A percentile compares a stretch with the other conserved stretches of the same genome.
Evolutionary conservation across 2,113 vertebrate genomes (phyloP).

Genomic region (Neodontobutis hainanensis): DNA sequence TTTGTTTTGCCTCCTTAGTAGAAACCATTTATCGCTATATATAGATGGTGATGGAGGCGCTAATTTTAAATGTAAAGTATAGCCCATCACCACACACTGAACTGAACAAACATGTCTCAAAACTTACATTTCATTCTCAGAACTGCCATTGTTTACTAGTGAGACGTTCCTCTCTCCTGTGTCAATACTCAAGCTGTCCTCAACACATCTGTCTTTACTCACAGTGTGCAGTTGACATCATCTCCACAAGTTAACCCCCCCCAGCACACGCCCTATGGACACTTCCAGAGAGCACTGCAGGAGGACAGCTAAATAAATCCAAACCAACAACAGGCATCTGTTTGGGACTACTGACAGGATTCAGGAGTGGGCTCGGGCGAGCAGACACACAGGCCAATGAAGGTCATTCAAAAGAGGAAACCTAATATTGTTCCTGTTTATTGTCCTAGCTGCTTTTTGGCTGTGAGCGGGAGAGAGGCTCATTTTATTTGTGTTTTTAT

Average conservation of each 20-base stretch:
- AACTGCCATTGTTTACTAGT: slow-evolving; percentile 14
- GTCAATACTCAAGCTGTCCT: slow-evolving; percentile 38
- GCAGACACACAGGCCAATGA: slow-evolving; percentile 19
- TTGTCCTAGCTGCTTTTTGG: slow-evolving; percentile 4
- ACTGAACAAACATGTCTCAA: no score
- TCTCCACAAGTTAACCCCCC: slow-evolving; percentile 37
- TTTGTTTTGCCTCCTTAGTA: no score
- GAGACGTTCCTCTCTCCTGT: slow-evolving; percentile 22
- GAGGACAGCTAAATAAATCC: slow-evolving; percentile 60
- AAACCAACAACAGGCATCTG: slow-evolving; percentile 66
- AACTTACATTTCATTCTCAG: no score
- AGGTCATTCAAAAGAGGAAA: slow-evolving; percentile 43
- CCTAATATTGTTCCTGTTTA: slow-evolving; percentile 17
- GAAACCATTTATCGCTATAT: no score
- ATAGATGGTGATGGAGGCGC: no score
- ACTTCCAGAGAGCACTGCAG: slow-evolving; percentile 25
- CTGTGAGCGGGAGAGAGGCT: slow-evolving; percentile 8
- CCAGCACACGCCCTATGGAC: slow-evolving; percentile 38
- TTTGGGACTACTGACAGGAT: slow-evolving; percentile 52
- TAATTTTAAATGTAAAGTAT: no score
- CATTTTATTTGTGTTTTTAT: slow-evolving; percentile 24
- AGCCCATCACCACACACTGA: no score
- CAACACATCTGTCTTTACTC: slow-evolving; percentile 71
- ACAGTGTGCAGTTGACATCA: slow-evolving; percentile 64
- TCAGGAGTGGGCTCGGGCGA: slow-evolving; percentile 37